Conservation (phyloP, 2,888 invertebrate genomes). For the Liodrosophila aerea region DNA sequence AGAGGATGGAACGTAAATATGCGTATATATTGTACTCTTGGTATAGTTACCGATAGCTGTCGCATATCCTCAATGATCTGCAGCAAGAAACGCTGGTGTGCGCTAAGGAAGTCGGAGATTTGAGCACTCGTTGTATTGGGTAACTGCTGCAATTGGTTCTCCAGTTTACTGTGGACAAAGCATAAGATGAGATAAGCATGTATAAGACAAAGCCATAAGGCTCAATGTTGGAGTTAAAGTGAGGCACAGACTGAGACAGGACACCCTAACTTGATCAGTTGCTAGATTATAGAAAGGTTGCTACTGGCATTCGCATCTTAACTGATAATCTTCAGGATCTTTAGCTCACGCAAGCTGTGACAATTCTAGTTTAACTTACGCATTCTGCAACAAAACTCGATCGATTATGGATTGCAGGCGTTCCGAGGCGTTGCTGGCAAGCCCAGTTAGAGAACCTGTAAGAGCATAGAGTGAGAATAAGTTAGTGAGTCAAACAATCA, state of each 20-base stretch:
- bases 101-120: slow-evolving; percentile 75
- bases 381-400: slow-evolving; percentile 74
- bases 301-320: too few species aligned
- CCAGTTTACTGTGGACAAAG: slow-evolving; percentile 79
- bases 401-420: slow-evolving; percentile 80
- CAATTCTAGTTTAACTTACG: slow-evolving; percentile 53
- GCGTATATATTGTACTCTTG: too few species aligned
- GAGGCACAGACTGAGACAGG: too few species aligned
- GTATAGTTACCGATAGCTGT: slow-evolving; percentile 72
- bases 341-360: too few species aligned
- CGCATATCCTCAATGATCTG: slow-evolving; percentile 81
- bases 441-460: slow-evolving; percentile 68
- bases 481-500: neutral
- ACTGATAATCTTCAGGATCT: too few species aligned
- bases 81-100: slow-evolving; percentile 78
- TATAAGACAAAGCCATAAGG: too few species aligned
- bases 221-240: too few species aligned
- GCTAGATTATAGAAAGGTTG: too few species aligned
- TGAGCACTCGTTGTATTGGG: slow-evolving; percentile 71
- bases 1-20: neutral
- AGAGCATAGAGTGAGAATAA: neutral
- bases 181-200: too few species aligned
- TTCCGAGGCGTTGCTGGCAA: slow-evolving; percentile 73
- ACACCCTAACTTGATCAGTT: too few species aligned
- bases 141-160: slow-evolving; percentile 70